Conservation (phyloP, 2,888 invertebrate genomes). For the Caenorhabditis japonica region DNA sequence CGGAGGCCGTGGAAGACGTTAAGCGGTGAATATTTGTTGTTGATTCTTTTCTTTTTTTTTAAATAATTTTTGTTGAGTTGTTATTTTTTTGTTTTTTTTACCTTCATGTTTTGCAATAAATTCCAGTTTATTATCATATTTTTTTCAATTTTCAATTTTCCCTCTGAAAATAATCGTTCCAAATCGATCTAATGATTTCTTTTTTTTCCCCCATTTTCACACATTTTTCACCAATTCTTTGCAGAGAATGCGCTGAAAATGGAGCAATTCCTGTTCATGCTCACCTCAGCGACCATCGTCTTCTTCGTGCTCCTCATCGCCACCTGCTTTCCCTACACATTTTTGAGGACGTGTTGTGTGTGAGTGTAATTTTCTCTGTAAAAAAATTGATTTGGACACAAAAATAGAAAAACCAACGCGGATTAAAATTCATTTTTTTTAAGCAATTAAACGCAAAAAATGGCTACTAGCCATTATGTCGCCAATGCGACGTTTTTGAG, state of each 20-base stretch:
- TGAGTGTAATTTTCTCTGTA: too few species aligned
- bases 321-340: conserved; percentile 61
- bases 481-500: too few species aligned
- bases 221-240: not conserved
- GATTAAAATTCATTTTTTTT: too few species aligned
- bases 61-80: not conserved
- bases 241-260: conserved; percentile 34
- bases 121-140: conserved; percentile 1
- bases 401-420: too few species aligned
- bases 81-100: not conserved
- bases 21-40: conserved; percentile 1
- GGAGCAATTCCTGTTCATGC: conserved; percentile 47
- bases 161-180: conserved; percentile 21
- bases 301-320: conserved; percentile 55
- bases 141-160: not conserved
- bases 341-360: conserved; percentile 49
- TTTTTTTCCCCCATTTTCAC: not conserved
- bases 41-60: conserved; percentile 15
- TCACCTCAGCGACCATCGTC: conserved; percentile 35
- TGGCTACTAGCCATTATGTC: too few species aligned
- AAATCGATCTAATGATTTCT: conserved; percentile 6
- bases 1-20: conserved; percentile 39
- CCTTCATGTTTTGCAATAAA: too few species aligned
- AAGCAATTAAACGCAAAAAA: too few species aligned
- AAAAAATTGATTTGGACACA: too few species aligned